Base-by-base conservation (phyloP, 2,113 vertebrate species). In the Carettochelys insculpta region DNA sequence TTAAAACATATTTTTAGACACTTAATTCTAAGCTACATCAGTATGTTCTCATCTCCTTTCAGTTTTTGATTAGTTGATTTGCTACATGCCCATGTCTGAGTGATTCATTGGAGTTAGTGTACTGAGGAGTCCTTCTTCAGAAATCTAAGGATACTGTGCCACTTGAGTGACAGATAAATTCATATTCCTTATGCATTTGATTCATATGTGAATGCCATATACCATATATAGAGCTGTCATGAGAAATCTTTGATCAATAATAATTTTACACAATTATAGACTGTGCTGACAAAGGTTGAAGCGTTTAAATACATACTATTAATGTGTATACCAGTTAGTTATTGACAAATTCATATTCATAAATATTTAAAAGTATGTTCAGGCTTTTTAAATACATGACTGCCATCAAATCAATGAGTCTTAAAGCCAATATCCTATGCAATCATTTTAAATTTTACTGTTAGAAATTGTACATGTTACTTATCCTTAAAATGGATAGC, bases 331-430 rank as follows among this genome's bases (percentile, higher is more conserved):
- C n/a, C 76, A 41, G 45, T 68, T 53, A 51, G 0, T 76, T 68
- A 7, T 5, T 27, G 71, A 27, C 38, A 56, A 79, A 80, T 2
- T 76, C 83, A 3, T 10, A 68, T 29, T 80, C 68, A 25, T n/a
- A 1, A 0, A 54, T 45, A 13, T 43, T 92, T 9, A 83, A 43
- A 43, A 45, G n/a, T 85, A 38, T 0, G 0, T 80, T 27, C 9
- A 77, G 2, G 11, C n/a, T 16, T 90, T 81, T 88, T 31, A 92
- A 79, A 29, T 34, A 34, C 0, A 0, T 24, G 52, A 31, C 19
- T 83, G 3, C 27, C 4, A 19, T 71, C 45, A 71, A 80, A 5
- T 38, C 34, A 58, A 6, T 29, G 4, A 87, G 16, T 47, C 29
- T 29, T 80, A 47, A 6, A 85, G 38, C 10, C 78, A 19, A 48